Base-by-base conservation (phyloP, 2,113 vertebrate species). In the Pica pica region DNA sequence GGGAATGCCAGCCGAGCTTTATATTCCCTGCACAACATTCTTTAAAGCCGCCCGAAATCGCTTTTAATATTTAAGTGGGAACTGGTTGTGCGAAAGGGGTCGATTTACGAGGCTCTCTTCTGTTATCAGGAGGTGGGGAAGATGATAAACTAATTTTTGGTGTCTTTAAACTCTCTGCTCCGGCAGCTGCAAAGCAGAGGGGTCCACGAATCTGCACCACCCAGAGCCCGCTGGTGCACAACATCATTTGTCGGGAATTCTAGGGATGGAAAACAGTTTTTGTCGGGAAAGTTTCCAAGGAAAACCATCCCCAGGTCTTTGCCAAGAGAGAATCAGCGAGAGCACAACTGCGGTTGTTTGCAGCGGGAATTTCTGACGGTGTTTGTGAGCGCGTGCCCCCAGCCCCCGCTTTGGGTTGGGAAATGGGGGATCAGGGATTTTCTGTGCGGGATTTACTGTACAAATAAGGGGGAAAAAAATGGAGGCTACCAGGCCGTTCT, bases 291-390 rank as follows among this genome's bases (percentile, higher is more conserved):
- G 4, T 5, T 82, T 92, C 83, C 81, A 55, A 76, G 35, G 33
- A 85, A 89, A 90, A n/a, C 21, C 20, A 15, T 5, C 5, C 37
- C 6, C 20, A 11, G 11, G 6, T 57, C 41, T 42, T 57, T 39
- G 61, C 13, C 16, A 55, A 49, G 23, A 39, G 8, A 10, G 28
- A 31, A 75, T 7, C 23, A 11, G 27, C 8, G 46, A 50, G 33
- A 19, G 23, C 41, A 13, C n/a, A 39, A 23, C 18, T 1, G 65
- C 8, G 1, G 10, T 1, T 73, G 3, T 60, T 93, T 2, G 1
- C 20, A 70, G 63, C 1, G 5, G 11, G n/a, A 11, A 22, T 55
- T 87, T n/a, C 77, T 74, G 35, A 1, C 15, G 0, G 5, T 20
- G 14, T 37, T 71, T 14, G 35, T 8, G 50, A 63, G 14, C 6